These are phyloP conservation scores for Tetramorium parvispinum DNA, from an alignment of 1,140 invertebrate genomes.

Conservation along the genomic window DNA sequence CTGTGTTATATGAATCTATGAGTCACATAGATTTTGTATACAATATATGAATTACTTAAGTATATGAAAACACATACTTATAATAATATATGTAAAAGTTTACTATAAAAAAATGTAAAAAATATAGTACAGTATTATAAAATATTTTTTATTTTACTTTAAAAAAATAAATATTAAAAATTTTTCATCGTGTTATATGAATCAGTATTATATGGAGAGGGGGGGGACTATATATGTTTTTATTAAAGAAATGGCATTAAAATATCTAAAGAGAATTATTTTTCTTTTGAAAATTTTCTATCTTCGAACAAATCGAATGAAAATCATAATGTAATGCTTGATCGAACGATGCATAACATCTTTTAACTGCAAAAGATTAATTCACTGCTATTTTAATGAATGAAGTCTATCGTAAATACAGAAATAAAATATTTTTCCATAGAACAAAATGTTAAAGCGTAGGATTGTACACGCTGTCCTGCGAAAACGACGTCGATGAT, in stretches of 20 bases:
- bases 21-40: too few species aligned
- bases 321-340: background rate
- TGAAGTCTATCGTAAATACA: background rate
- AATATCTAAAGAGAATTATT: background rate
- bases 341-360: background rate
- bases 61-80: too few species aligned
- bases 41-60: too few species aligned
- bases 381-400: background rate
- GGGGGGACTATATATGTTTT: too few species aligned
- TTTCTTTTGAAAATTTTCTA: background rate
- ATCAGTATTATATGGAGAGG: too few species aligned
- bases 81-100: too few species aligned
- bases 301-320: background rate
- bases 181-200: too few species aligned
- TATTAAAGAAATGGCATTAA: background rate
- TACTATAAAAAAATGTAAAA: too few species aligned
- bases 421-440: background rate
- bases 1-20: too few species aligned
- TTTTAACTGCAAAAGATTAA: background rate
- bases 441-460: background rate
- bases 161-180: too few species aligned
- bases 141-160: too few species aligned
- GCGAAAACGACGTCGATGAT: slow-evolving; percentile 6
- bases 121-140: too few species aligned
- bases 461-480: background rate